phyloP scores from a whole-genome alignment of 2,888 invertebrate species.

The Ariolimax columbianus region DNA sequence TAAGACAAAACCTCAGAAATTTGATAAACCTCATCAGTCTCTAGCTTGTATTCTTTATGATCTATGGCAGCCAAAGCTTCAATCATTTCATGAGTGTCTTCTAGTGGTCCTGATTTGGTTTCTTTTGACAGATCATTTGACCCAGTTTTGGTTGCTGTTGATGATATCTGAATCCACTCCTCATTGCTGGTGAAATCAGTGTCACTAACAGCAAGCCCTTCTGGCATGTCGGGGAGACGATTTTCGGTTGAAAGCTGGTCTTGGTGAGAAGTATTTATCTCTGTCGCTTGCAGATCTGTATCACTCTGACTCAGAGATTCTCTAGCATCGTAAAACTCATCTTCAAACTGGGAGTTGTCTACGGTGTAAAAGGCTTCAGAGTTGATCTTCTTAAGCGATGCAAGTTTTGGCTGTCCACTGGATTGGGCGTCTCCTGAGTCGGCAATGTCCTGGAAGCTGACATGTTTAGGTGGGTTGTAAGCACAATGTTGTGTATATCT shows the following conservation, averaged over 20 bases:
- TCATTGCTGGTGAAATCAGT: not conserved
- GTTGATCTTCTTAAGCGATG: not conserved
- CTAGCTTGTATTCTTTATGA: constrained; percentile 22
- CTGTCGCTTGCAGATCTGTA: not conserved
- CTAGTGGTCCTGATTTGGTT: not conserved
- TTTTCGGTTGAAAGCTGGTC: not conserved
- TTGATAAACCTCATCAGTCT: not conserved
- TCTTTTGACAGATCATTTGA: not conserved
- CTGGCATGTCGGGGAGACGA: not conserved
- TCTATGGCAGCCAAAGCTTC: not conserved
- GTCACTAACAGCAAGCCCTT: not conserved
- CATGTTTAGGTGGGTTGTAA: not conserved
- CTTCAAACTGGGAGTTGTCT: constrained; percentile 22
- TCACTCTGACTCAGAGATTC: not conserved
- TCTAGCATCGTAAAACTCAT: constrained; percentile 17
- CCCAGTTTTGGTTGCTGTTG: not conserved
- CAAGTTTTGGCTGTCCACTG: not conserved
- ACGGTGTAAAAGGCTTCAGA: constrained; percentile 12
- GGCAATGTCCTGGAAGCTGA: not conserved
- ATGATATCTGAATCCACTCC: not conserved
- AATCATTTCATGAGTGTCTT: not conserved
- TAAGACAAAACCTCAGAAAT: not conserved
- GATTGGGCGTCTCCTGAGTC: not conserved
- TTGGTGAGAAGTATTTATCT: not conserved
- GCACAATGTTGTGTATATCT: not conserved